Base-by-base conservation (phyloP, 2,888 invertebrate genomes). In the Syrphus vitripennis region DNA sequence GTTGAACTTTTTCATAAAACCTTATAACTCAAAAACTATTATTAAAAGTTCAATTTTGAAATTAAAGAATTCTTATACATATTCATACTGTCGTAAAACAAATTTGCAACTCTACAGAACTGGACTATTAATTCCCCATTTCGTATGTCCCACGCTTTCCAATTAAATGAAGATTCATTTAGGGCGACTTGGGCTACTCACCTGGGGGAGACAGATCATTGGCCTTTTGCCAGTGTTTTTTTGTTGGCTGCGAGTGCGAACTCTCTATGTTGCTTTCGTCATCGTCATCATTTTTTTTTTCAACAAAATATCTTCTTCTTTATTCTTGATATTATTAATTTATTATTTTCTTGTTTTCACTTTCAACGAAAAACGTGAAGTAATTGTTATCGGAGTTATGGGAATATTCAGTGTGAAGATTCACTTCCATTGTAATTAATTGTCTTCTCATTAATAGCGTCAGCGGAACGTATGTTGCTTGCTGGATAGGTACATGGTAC, bases 361-460 rank as follows among this genome's bases (percentile, higher is more conserved):
- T 84, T 84, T 84, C 76, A 48, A 24, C n/a, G 40, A 37, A n/a
- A 48, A 42, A 76, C 70, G 50, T 70, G 76, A 76, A 65, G 72
- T 77, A 77, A 72, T 84, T 84, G 76, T 67, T 71, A 76, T 80
- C 79, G 50, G 69, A 69, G 74, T 55, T 34, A 34, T 50, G 65
- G 70, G 75, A 34, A 75, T 63, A 79, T 75, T 31, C 75, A 63
- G 71, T 75, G 65, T 71, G 80, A 71, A 80, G 71, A 84, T 76
- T 59, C 42, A 67, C 50, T 67, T 40, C 84, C 84, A 77, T 71
- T 76, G 67, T 71, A 80, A 81, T 81, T 81, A 81, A 84, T 84
- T 80, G 83, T 42, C 40, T 75, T 48, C 50, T 57, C 70, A 71
- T 80, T 76, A 65, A 34, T 67, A 34, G 67, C 29, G 12, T 5